These are phyloP conservation scores for Sphecodes monilicornis DNA, from an alignment of 2,888 invertebrate species.

Conservation along the genomic window DNA sequence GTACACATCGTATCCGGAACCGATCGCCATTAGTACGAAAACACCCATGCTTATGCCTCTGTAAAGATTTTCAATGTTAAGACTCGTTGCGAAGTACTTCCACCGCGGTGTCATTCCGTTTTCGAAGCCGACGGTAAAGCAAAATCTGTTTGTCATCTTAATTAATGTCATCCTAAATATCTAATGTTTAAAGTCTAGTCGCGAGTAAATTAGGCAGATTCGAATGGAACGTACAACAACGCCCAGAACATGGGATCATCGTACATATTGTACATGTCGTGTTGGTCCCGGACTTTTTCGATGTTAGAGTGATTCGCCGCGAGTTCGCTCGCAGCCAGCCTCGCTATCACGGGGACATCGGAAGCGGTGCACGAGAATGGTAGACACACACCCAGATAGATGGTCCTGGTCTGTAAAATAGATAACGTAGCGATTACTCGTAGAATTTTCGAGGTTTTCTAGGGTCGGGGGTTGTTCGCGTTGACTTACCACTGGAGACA, in stretches of 20 bases:
- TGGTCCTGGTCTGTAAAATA: conserved; percentile 87
- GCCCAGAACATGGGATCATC: conserved; percentile 90
- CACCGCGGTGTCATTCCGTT: neutral
- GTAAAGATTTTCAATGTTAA: conserved; percentile 72
- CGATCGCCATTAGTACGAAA: conserved; percentile 87
- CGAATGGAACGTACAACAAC: conserved; percentile 86
- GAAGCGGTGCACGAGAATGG: conserved; percentile 89
- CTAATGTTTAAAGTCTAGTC: neutral
- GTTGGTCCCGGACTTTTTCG: conserved; percentile 89
- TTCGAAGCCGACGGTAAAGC: neutral
- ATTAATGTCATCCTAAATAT: too few relatives aligned
- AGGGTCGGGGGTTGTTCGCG: neutral
- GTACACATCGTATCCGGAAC: conserved; percentile 90
- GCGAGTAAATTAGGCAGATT: neutral
- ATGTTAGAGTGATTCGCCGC: conserved; percentile 84
- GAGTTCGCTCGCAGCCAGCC: conserved; percentile 85
- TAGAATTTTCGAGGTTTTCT: neutral
- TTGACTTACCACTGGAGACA: conserved; percentile 38
- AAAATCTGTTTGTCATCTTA: neutral
- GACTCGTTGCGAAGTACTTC: neutral
- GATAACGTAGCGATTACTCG: neutral
- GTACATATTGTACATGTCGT: conserved; percentile 88
- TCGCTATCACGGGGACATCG: conserved; percentile 86
- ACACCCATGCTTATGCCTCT: conserved; percentile 86
- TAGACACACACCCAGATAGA: conserved; percentile 91